These are phyloP conservation scores for Drosophila truncata DNA, from an alignment of 1,140 invertebrate species.

Conservation along the genomic window DNA sequence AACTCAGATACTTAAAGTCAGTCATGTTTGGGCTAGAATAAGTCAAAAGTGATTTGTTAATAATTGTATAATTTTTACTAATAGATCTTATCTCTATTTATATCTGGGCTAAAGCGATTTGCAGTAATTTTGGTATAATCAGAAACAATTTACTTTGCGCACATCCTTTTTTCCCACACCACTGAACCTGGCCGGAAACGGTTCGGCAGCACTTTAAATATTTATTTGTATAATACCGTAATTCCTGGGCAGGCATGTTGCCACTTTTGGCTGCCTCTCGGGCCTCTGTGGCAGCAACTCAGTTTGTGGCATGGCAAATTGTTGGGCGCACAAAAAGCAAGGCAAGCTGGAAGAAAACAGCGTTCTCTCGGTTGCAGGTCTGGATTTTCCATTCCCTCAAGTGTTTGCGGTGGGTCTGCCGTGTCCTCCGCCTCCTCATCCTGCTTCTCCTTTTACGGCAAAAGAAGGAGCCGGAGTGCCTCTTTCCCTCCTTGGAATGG, in stretches of 20 bases:
- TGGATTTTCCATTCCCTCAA: slow-evolving; percentile 68
- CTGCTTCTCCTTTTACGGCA: background rate
- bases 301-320: slow-evolving; percentile 51
- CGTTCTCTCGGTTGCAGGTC: slow-evolving; percentile 15
- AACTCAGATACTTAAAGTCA: too few species aligned
- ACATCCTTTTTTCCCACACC: background rate
- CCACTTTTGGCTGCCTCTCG: slow-evolving; percentile 44
- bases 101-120: background rate
- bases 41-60: background rate
- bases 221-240: slow-evolving; percentile 76
- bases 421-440: background rate
- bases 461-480: background rate
- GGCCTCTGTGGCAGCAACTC: slow-evolving; percentile 13
- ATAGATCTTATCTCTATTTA: background rate
- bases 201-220: slow-evolving; percentile 70
- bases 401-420: slow-evolving; percentile 52
- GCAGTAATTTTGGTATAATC: background rate
- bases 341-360: slow-evolving; percentile 15
- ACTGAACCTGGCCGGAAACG: slow-evolving; percentile 18
- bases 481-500: slow-evolving; percentile 23
- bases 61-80: background rate
- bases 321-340: slow-evolving; percentile 39
- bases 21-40: too few species aligned
- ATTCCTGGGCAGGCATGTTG: slow-evolving; percentile 56
- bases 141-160: background rate